phyloP scores from a whole-genome alignment of 2,113 vertebrate species.

The Podarcis cretensis region DNA sequence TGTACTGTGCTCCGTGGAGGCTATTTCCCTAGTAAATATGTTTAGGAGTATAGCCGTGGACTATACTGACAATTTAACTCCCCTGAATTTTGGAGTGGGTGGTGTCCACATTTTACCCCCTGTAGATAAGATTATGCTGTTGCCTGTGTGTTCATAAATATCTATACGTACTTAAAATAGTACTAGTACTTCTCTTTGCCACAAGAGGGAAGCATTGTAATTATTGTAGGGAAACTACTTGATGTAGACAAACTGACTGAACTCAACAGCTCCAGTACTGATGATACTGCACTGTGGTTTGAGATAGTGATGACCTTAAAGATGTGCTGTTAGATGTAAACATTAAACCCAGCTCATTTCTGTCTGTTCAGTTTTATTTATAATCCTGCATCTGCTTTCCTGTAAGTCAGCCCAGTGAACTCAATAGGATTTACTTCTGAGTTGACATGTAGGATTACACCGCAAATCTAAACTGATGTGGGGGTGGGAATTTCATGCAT shows the following conservation, averaged over 20 bases:
- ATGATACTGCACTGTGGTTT: not conserved
- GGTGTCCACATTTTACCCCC: not conserved
- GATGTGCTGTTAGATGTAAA: not conserved
- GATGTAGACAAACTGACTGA: not conserved
- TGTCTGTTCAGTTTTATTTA: not conserved
- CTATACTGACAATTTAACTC: not conserved
- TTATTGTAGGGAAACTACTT: not conserved
- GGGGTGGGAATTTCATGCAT: not conserved
- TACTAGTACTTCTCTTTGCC: constrained; percentile 38
- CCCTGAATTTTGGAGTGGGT: not conserved
- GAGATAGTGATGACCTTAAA: not conserved
- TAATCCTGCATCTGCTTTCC: not conserved
- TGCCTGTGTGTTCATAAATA: not conserved
- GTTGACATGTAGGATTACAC: not conserved
- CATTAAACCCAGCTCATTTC: not conserved
- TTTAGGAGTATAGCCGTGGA: not conserved
- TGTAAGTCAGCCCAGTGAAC: not conserved
- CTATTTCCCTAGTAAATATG: not conserved
- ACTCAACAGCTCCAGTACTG: not conserved
- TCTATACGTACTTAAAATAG: not conserved
- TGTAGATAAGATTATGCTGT: not conserved
- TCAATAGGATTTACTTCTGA: not conserved
- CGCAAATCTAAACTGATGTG: not conserved
- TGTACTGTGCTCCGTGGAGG: not conserved
- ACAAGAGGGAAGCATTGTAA: constrained; percentile 75